Evolutionary conservation across 2,113 vertebrate species (phyloP), one percentile per base, ranked within the genome.

Genomic region (Canis aureus): DNA sequence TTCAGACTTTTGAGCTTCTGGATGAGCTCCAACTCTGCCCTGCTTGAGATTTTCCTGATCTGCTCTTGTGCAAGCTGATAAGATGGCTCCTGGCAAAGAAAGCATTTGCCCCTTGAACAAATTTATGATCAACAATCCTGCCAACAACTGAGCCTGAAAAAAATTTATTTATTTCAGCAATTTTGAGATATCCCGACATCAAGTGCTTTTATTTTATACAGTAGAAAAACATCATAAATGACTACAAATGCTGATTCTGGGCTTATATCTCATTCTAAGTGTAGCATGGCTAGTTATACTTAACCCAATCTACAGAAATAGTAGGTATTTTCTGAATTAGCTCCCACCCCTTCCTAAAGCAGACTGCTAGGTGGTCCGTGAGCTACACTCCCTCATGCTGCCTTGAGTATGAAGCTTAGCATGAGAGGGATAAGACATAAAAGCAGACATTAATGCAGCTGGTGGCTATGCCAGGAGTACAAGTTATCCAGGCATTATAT

Each of bases 401-500:
- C 20, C 35, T 90, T 73, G 22, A 95, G 74, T 43, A 79, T 23
- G 10, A 96, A 88, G 80, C 87, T 95, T 88, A 90, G 67, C 69
- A 55, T 53, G 23, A 85, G 71, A 91, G 38, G 92, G 49, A 78
- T 94, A 93, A 92, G 38, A 96, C 92, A 96, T 96, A 91, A 97
- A 97, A 97, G 71, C 78, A 94, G 71, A 95, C 59, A 53, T 87
- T 85, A 94, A 94, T 94, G 92, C 81, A 95, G 91, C 95, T 85
- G 88, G 92, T 25, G 0, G n/a, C 57, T 29, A 43, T 59, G 80
- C 60, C 82, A 57, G 74, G 64, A 94, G n/a, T 78, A 62, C n/a
- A 95, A 88, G 95, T 89, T 89, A 95, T 91, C 57, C 60, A 85
- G 53, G 62, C 83, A 85, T 67, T 92, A 62, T 92, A 32, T 27